Evolutionary conservation across 2,888 invertebrate species (phyloP), one percentile per base, ranked within the genome.

Genomic region (Bhutanitis thaidina): DNA sequence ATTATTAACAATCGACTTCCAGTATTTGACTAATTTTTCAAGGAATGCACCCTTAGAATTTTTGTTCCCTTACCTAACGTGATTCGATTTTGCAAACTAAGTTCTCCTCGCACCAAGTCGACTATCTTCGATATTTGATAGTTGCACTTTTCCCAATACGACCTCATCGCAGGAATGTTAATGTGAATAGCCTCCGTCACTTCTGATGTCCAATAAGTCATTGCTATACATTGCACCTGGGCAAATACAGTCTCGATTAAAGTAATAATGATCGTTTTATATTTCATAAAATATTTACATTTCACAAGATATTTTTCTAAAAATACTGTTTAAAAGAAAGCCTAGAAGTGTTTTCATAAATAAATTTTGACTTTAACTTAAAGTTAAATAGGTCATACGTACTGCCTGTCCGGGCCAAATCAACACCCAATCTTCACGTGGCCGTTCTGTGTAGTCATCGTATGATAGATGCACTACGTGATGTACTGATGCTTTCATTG

Each of bases 391-490:
- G n/a, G n/a, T n/a, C n/a, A 35, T 32, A 66, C 78, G 69, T 69
- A 93, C 95, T 25, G 94, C 92, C 89, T 98, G 98, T 0, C 98
- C 98, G 0, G 98, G 97, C 98, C 98, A 98, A 37, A 93, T 90
- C 0, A 96, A 85, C 1, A 98, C 97, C 98, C 98, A 98, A 16
- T 91, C 78, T 20, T 94, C 91, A 49, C 97, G 90, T 3, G 88
- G 69, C 48, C 91, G 91, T 10, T 80, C 80, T 0, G 91, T 80
- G 79, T 97, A 97, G 57, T 94, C 94, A 34, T 92, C 91, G 59
- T 95, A 93, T 0, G 97, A 92, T 37, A 91, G 88, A 7, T 90
- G 78, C 12, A 97, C 93, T 69, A 92, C 93, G 54, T 91, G 87
- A 63, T 94, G 94, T 0, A 98, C 90, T n/a, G 97, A 97, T 58